Base-by-base conservation (phyloP, 2,797 vertebrate species). In the Setipinna tenuifilis region DNA sequence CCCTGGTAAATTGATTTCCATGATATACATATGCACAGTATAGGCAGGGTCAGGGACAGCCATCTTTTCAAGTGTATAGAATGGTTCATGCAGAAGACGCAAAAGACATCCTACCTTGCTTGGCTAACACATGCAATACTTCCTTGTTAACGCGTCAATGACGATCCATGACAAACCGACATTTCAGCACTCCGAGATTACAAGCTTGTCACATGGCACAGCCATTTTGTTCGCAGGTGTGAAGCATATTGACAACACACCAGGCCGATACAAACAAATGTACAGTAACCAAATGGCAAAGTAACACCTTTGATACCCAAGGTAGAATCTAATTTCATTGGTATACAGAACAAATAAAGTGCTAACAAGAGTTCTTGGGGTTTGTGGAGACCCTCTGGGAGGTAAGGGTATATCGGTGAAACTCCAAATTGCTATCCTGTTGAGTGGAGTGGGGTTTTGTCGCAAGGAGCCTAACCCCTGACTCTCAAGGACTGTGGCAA, bases 1-100 rank as follows among this genome's bases (percentile, higher is more conserved):
- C 81, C 46, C n/a, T 41, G 31, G 31, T 75, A 75, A 19, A 75
- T 75, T 75, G 68, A 75, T 75, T 75, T 75, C 68, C 68, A 48
- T 71, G 23, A 48, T 48, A 68, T 25, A 83, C 58, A 83, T 83
- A 83, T 61, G 21, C 54, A 83, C 68, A 41, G 31, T 17, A 75
- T 35, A 35, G 31, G 31, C 68, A 41, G 31, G 68, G 31, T 75
- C 31, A 75, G 31, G 31, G 68, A 17, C 31, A 41, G 16, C 31
- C 17, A 75, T 75, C 68, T 19, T 17, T 17, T 16, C 14, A 17
- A 31, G 28, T 41, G 16, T 75, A 41, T 75, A 31, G 4, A 14
- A 71, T 71, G 4, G 28, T 35, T 14, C 25, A 71, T 35, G 28
- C 65, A 31, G 16, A 41, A 17, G 28, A 41, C 68, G 10, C 31